A percentile compares a stretch with the other conserved stretches of the same genome.
phyloP scores from a whole-genome alignment of 2,797 vertebrate genomes.

The Channa striata region DNA sequence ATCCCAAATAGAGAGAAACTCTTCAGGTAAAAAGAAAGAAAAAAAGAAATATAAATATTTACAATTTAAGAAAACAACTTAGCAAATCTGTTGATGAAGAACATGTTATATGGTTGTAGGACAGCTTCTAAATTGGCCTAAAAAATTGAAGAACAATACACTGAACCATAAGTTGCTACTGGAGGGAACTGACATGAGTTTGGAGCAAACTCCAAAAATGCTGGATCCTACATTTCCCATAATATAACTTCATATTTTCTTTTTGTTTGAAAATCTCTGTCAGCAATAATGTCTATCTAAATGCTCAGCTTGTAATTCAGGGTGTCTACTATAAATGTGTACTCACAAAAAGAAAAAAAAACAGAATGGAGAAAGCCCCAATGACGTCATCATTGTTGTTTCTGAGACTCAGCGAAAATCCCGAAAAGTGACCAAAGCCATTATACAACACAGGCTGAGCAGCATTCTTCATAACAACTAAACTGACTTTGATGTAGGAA shows the following conservation, averaged over 20 bases:
- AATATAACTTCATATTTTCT: slow-evolving; percentile 17
- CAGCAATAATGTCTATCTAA: slow-evolving; percentile 12
- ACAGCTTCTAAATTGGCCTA: not conserved
- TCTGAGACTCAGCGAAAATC: slow-evolving; percentile 23
- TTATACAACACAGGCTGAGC: not conserved
- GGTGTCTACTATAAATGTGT: not conserved
- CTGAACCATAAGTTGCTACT: too few species aligned
- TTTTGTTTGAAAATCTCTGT: slow-evolving; percentile 28
- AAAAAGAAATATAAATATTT: not conserved
- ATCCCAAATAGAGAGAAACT: too few species aligned
- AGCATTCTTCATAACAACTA: not conserved
- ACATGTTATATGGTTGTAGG: not conserved
- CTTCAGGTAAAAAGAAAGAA: too few species aligned
- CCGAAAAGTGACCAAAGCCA: too few species aligned
- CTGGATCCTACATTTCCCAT: slow-evolving; percentile 14
- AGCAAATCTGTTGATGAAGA: not conserved
- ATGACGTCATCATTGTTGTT: slow-evolving; percentile 15
- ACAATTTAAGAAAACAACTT: not conserved
- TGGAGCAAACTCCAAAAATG: too few species aligned
- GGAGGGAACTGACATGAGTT: not conserved
- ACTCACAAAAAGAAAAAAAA: too few species aligned
- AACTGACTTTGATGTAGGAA: too few species aligned
- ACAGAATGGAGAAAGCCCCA: too few species aligned
- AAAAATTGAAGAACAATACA: not conserved
- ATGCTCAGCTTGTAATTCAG: slow-evolving; percentile 1